Evolutionary conservation across 2,113 vertebrate species (phyloP).

Genomic region (Thinocorus orbignyianus): DNA sequence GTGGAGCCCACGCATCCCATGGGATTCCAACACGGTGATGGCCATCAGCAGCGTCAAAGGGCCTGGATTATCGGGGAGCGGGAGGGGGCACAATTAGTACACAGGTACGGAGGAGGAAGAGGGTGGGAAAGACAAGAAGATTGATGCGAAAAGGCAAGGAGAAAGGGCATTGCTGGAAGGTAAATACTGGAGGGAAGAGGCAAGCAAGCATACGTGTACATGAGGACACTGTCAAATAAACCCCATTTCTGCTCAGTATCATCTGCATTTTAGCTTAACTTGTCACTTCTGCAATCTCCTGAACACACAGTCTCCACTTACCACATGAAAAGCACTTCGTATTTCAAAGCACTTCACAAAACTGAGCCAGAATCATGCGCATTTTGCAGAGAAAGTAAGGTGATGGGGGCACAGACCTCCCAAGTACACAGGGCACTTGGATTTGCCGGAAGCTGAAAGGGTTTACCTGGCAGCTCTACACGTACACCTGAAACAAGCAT

Average conservation of each 20-base stretch:
- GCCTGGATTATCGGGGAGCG: constrained; percentile 78
- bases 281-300: too few relatives aligned
- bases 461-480: constrained; percentile 17
- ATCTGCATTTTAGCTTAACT: too few relatives aligned
- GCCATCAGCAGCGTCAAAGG: constrained; percentile 67
- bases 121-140: background rate
- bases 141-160: background rate
- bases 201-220: background rate
- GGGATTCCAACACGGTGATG: constrained; percentile 67
- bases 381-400: background rate
- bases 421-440: background rate
- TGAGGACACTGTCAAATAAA: background rate
- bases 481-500: background rate
- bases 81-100: constrained; percentile 77
- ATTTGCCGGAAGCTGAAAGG: background rate
- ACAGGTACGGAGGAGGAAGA: background rate
- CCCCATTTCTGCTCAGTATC: background rate
- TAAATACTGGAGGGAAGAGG: background rate
- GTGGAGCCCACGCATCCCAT: constrained; percentile 68
- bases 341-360: background rate
- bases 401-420: background rate
- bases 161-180: background rate
- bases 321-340: background rate
- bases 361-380: background rate
- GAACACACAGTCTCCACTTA: rapidly evolving